Percentiles rank a stretch among this genome's conserved stretches.
phyloP scores from a whole-genome alignment of 2,113 vertebrate genomes.

The Archilochus colubris region DNA sequence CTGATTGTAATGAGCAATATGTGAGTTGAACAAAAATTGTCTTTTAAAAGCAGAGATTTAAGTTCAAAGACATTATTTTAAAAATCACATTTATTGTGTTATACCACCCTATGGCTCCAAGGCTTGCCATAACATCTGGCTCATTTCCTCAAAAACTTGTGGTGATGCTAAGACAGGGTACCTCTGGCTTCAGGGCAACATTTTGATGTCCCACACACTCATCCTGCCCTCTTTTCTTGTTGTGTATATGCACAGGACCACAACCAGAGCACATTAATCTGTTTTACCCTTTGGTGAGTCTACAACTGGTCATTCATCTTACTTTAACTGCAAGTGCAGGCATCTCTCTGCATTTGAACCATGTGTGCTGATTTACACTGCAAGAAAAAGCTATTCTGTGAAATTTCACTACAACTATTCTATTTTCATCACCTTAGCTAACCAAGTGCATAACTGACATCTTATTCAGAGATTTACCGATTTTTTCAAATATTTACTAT shows the following conservation, averaged over 20 bases:
- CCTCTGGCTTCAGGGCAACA: background rate
- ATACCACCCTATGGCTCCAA: background rate
- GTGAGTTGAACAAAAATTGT: background rate
- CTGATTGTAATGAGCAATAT: background rate
- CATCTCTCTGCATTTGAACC: background rate
- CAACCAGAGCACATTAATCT: background rate
- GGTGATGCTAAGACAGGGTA: background rate
- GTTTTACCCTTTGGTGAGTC: background rate
- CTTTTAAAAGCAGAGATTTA: background rate
- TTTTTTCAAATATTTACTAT: background rate
- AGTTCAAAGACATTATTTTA: background rate
- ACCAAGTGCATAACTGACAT: background rate
- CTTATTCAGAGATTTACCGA: background rate
- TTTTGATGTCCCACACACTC: background rate
- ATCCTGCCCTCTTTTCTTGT: background rate
- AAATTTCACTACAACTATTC: background rate
- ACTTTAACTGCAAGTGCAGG: background rate
- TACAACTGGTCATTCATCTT: background rate
- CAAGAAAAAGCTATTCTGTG: background rate
- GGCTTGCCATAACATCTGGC: background rate
- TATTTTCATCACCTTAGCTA: background rate
- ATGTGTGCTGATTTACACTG: rapidly evolving
- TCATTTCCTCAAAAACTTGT: background rate
- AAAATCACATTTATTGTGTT: background rate
- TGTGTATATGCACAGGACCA: background rate